A percentile compares a stretch with the other conserved stretches of the same genome.
phyloP scores from a whole-genome alignment of 2,888 invertebrate species.

The Melikaiella ostensackeni region DNA sequence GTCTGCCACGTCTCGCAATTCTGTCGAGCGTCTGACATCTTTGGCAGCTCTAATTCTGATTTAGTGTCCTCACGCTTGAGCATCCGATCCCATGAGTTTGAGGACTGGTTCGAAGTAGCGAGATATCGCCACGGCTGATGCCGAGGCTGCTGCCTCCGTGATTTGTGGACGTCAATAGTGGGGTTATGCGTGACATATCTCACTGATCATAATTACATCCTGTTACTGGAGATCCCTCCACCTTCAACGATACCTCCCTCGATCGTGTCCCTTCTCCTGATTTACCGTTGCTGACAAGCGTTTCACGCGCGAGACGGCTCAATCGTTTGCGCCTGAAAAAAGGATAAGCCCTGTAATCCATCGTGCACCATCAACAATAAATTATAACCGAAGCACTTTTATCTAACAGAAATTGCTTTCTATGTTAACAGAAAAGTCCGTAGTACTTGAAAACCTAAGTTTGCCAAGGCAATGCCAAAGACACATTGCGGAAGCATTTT shows the following conservation, averaged over 20 bases:
- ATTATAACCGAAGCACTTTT: neutral
- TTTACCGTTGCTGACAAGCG: slow-evolving; percentile 56
- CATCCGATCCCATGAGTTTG: slow-evolving; percentile 41
- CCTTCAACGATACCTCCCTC: slow-evolving; percentile 46
- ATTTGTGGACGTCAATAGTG: slow-evolving; percentile 76
- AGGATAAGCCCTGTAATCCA: neutral
- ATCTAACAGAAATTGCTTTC: too few species aligned
- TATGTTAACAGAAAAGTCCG: too few species aligned
- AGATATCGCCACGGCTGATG: slow-evolving; percentile 66
- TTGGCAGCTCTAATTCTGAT: slow-evolving; percentile 50
- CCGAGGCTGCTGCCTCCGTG: slow-evolving; percentile 60
- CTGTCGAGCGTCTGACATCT: slow-evolving; percentile 15
- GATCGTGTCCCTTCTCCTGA: slow-evolving; percentile 54
- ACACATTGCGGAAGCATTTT: too few species aligned
- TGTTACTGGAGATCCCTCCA: slow-evolving; percentile 63
- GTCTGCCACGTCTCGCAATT: neutral
- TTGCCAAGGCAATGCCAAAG: too few species aligned
- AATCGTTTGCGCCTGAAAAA: slow-evolving; percentile 15
- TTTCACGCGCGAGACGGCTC: slow-evolving; percentile 45
- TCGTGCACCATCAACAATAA: neutral
- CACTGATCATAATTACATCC: slow-evolving; percentile 77
- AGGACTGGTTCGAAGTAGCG: slow-evolving; percentile 51
- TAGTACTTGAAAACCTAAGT: too few species aligned
- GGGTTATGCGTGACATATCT: slow-evolving; percentile 76
- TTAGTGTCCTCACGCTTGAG: slow-evolving; percentile 43